These are phyloP conservation scores for Eristalis arbustorum DNA, from an alignment of 2,888 invertebrate species.

Conservation along the genomic window DNA sequence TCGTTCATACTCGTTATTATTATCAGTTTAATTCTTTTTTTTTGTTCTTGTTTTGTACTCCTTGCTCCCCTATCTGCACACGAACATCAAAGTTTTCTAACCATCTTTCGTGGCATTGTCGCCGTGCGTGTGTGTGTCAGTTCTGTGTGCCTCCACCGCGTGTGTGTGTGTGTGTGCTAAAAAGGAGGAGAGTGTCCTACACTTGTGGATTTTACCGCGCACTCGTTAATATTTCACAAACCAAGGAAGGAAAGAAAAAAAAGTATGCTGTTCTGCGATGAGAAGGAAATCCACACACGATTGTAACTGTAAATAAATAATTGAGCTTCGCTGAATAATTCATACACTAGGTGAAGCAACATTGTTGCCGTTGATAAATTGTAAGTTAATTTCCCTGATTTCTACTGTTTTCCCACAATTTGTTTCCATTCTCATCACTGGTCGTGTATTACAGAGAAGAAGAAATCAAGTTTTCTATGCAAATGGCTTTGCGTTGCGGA, in stretches of 20 bases:
- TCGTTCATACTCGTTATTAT: slow-evolving; percentile 40
- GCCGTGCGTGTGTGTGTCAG: not conserved
- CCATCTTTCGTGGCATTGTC: slow-evolving; percentile 13
- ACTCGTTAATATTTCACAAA: not conserved
- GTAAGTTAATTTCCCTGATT: slow-evolving; percentile 1
- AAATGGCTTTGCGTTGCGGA: slow-evolving; percentile 8
- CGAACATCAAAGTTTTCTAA: slow-evolving; percentile 17
- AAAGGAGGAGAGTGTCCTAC: slow-evolving; percentile 48
- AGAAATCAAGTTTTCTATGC: slow-evolving; percentile 34
- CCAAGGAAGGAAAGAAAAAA: not conserved
- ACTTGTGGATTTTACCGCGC: slow-evolving; percentile 69
- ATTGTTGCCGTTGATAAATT: slow-evolving; percentile 27
- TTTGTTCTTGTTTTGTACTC: not conserved
- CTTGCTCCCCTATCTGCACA: slow-evolving; percentile 8
- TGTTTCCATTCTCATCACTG: not conserved
- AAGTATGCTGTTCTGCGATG: not conserved
- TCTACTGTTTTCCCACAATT: not conserved
- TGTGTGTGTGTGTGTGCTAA: slow-evolving; percentile 13
- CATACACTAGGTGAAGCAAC: not conserved
- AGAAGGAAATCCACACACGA: not conserved
- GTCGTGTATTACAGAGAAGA: not conserved
- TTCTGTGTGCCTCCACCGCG: not conserved
- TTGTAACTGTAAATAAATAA: not conserved
- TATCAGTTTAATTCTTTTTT: not conserved
- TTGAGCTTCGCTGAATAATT: not conserved